Conservation (phyloP, 2,113 vertebrate genomes). For the Chloroceryle aenea region DNA sequence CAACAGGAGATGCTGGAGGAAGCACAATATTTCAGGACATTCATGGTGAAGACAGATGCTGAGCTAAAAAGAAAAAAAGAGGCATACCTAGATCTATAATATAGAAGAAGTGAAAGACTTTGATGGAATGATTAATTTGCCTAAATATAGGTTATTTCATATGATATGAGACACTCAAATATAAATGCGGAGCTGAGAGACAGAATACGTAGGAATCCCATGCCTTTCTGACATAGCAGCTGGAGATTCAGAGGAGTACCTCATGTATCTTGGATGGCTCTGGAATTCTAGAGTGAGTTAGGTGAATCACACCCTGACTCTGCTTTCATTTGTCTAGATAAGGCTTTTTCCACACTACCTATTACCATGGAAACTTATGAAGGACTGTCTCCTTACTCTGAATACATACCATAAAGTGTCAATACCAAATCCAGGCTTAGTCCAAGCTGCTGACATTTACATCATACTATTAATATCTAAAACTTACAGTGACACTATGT, state of each 20-base stretch:
- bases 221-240: not conserved
- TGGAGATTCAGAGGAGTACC: not conserved
- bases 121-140: not conserved
- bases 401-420: not conserved
- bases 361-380: not conserved
- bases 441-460: not conserved
- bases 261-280: not conserved
- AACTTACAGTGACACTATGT: not conserved
- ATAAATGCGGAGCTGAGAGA: not conserved
- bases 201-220: not conserved
- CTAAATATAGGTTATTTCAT: not conserved
- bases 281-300: not conserved
- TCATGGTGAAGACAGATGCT: not conserved
- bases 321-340: not conserved
- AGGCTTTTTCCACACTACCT: not conserved
- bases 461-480: not conserved
- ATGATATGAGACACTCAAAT: not conserved
- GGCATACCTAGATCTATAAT: not conserved
- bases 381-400: not conserved
- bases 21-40: not conserved
- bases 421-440: not conserved
- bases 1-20: not conserved
- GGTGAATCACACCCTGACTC: not conserved
- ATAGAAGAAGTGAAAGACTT: not conserved
- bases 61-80: not conserved